A percentile compares a stretch with the other conserved stretches of the same genome.
These are phyloP conservation scores for Ariolimax columbianus DNA, from an alignment of 2,888 invertebrate genomes.

Conservation along the genomic window DNA sequence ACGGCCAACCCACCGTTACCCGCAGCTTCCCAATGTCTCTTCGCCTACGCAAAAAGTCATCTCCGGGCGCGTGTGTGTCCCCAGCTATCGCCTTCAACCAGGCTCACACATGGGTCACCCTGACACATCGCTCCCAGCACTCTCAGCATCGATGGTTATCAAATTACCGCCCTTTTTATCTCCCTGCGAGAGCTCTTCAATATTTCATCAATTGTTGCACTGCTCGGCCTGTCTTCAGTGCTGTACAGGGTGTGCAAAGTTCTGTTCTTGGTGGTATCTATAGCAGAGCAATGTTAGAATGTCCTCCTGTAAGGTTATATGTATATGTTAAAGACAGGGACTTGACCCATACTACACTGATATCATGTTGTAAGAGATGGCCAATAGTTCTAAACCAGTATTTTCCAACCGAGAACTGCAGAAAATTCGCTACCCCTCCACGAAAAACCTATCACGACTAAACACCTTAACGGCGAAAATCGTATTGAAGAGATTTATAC, in stretches of 20 bases:
- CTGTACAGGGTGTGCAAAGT: neutral
- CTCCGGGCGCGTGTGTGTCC: neutral
- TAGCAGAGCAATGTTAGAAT: too few species aligned
- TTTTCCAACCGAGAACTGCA: too few species aligned
- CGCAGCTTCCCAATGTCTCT: neutral
- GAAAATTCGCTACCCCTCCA: too few species aligned
- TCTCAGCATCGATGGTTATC: constrained; percentile 2
- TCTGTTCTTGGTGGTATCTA: neutral
- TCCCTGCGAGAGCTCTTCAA: neutral
- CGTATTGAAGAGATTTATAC: too few species aligned
- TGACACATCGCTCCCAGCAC: neutral
- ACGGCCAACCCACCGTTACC: neutral
- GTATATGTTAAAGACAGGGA: too few species aligned
- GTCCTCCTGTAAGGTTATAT: too few species aligned
- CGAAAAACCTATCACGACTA: too few species aligned
- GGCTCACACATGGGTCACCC: neutral
- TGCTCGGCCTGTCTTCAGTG: constrained; percentile 2
- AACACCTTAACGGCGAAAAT: too few species aligned
- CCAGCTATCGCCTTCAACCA: neutral
- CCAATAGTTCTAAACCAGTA: too few species aligned
- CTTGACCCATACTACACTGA: too few species aligned
- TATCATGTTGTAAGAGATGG: too few species aligned
- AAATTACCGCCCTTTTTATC: neutral
- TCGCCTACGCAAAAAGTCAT: neutral
- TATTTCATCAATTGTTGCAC: constrained; percentile 22